Evolutionary conservation across 2,113 vertebrate species (phyloP).

Genomic region (Clarias macrocephalus): DNA sequence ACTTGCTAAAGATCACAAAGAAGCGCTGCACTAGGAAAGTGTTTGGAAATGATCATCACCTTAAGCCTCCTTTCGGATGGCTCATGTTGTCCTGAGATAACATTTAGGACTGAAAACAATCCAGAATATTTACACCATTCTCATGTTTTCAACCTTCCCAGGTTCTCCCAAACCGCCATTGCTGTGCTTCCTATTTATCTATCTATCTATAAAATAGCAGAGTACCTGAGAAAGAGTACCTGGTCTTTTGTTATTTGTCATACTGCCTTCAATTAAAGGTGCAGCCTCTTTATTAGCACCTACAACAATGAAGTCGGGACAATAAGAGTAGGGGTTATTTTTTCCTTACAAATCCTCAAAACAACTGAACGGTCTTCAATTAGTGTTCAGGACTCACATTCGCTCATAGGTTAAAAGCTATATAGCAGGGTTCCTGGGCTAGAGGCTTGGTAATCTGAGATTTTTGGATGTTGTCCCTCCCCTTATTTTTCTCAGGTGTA

Average conservation of each 20-base stretch:
- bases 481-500: no score
- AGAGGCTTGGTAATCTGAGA: background rate
- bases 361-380: background rate
- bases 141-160: background rate
- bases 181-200: no score
- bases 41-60: background rate
- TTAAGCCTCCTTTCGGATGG: background rate
- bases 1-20: background rate
- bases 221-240: background rate
- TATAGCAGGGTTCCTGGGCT: background rate
- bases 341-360: background rate
- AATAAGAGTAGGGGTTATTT: background rate
- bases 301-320: background rate
- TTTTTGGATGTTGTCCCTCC: background rate
- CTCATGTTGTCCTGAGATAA: background rate
- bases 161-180: background rate
- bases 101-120: background rate
- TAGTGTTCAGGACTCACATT: background rate
- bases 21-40: background rate
- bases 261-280: background rate
- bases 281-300: background rate
- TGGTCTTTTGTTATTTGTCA: background rate
- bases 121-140: background rate
- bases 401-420: background rate
- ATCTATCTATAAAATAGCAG: background rate